A percentile compares a stretch with the other conserved stretches of the same genome.
phyloP scores from a whole-genome alignment of 2,888 invertebrate species.

The Aphrophora alni region DNA sequence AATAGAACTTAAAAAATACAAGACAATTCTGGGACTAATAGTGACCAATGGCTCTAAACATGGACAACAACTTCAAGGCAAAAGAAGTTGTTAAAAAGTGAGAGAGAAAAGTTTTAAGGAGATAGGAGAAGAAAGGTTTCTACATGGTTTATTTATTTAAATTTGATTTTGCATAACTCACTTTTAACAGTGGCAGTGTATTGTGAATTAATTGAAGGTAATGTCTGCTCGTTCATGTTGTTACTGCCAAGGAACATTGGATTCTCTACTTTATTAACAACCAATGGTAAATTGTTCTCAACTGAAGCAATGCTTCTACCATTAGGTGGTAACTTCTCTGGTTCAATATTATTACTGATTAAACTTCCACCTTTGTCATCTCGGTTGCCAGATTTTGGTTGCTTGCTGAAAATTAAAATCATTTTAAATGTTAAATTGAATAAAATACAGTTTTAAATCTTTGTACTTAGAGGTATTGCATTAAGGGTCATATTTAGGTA shows the following conservation, averaged over 20 bases:
- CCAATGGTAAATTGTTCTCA: constrained; percentile 25
- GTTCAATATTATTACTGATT: constrained; percentile 49
- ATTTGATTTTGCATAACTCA: constrained; percentile 53
- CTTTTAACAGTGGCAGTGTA: constrained; percentile 67
- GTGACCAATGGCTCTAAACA: no score
- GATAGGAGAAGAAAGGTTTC: no score
- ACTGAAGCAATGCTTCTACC: constrained; percentile 34
- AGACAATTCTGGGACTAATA: no score
- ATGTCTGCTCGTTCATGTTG: constrained; percentile 48
- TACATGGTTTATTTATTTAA: no score
- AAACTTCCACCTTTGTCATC: constrained; percentile 39
- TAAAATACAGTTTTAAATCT: background rate
- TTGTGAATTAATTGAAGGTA: constrained; percentile 47
- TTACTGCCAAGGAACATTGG: constrained; percentile 57
- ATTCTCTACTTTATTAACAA: constrained; percentile 58
- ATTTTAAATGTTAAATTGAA: background rate
- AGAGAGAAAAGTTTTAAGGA: no score
- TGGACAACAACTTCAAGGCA: no score
- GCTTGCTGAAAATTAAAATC: constrained; percentile 47
- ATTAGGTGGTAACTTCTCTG: constrained; percentile 53
- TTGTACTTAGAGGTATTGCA: no score
- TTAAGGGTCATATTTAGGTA: no score
- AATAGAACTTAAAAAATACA: no score
- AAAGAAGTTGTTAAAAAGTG: no score
- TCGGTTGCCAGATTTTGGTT: constrained; percentile 48